Base-by-base conservation (phyloP, 1,140 invertebrate genomes). In the Drosophila cardini region DNA sequence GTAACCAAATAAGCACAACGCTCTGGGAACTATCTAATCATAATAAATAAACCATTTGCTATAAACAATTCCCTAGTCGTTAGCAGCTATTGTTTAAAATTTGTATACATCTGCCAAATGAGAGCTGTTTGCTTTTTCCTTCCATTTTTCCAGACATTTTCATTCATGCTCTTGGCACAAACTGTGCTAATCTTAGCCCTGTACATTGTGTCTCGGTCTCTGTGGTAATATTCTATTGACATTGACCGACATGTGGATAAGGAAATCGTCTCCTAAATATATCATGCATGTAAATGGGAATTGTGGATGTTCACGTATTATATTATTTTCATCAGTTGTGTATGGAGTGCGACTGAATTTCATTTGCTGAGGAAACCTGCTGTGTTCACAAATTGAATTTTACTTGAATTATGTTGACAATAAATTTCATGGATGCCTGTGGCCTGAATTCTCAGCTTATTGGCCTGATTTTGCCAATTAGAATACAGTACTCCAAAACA, bases 401-500 rank as follows among this genome's bases (percentile, higher is more conserved):
- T 9, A 15, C 43, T 18, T 74, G 65, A 74, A 70, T 74, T 63
- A 74, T 74, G 72, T 62, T 42, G 57, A 63, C 50, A 62, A 74
- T 74, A 70, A 70, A 74, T 62, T 56, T 61, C 34, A 4, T 9
- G 18, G 57, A 38, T 53, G 64, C 57, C 40, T 57, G 67, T 62
- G 38, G 38, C 11, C 18, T 26, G 15, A 10, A 10, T 10, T 16
- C 13, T 18, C 36, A 64, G 7, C 34, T 18, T 34, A 43, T 30
- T 43, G 15, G 21, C 50, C 32, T 71, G 68, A 73, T 69, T 73
- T 73, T 73, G 56, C 64, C 71, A 73, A 73, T 73, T 73, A 73
- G 71, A 26, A 26, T 26, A 26, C 21, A 26, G 21, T 26, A 4
- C 21, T 26, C 4, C 21, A 26, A 26, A 26, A 3, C 21, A 26